Base-by-base conservation (phyloP, 2,888 invertebrate species). In the Latrodectus elegans region DNA sequence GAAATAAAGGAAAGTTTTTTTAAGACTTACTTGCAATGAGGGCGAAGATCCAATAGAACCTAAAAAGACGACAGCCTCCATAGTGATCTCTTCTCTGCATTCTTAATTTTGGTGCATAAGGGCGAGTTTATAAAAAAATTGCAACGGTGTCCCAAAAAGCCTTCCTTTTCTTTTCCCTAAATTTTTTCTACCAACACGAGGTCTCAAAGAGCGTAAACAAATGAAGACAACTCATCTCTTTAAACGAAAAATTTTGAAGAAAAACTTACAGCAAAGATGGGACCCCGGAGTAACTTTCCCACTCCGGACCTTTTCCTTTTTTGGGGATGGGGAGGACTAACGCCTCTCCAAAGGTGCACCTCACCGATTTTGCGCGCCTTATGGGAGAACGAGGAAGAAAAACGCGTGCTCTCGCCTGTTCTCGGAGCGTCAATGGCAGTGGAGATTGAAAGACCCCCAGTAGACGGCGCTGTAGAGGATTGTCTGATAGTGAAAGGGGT, bases 41-140 rank as follows among this genome's bases (percentile, higher is more conserved):
- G 26, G 75, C 85, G 85, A 85, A 75, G 85, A 85, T 80, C 85
- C 79, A 85, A 70, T 80, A 85, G 51, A 85, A 49, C n/a, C 79
- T 49, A 74, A 85, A 85, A 55, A 85, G 79, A 17, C 75, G 67
- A 60, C 75, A 85, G 60, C 79, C 68, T 71, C 74, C 75, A 73
- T 78, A 73, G 67, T 74, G 72, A 64, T 78, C 67, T 60, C 68
- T 79, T 15, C 78, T 74, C 14, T 75, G 74, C 85, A 85, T 85
- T 49, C 79, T 85, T 72, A 85, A 79, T 55, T 14, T 80, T 85
- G 67, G 74, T 9, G 52, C 79, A 75, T 75, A 53, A 74, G 68
- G 60, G 38, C 49, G 22, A 53, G 67, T 68, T 79, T 76, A 38
- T 6, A 38, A 38, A 38, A 38, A 38, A 38, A 38, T n/a, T 4